Base-by-base conservation (phyloP, 1,140 invertebrate species). In the Bombus breviceps region DNA sequence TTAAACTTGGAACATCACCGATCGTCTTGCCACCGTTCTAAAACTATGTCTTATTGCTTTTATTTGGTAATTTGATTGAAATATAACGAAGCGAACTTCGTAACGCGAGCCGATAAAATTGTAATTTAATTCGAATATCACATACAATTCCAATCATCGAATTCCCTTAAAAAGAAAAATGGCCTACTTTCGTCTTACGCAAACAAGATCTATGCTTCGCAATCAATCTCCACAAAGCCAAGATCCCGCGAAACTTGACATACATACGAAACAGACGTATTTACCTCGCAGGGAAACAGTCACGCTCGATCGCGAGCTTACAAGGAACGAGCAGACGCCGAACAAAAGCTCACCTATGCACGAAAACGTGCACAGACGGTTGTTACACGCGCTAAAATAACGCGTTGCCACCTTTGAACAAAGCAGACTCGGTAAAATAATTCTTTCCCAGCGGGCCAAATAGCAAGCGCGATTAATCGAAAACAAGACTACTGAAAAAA, bases 371-470 rank as follows among this genome's bases (percentile, higher is more conserved):
- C 39, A 28, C 71, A 22, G 47, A 53, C 47, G 47, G 47, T 53
- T 53, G 39, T n/a, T 28, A 28, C 57, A 28, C 25, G 57, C 41
- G 41, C 3, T 12, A 37, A 25, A 57, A 53, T 75, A 39, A 57
- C 47, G 12, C 25, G 25, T 32, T 37, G 5, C 28, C 32, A 37
- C 47, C 10, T 41, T 13, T 47, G 22, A 53, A 78, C 64, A 88
- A 78, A 47, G 74, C 76, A 83, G 22, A 28, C 10, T 22, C 22
- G 64, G 34, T 66, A 53, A 25, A 53, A 41, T 53, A 69, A 80
- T 80, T 53, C 32, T 80, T 69, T 69, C 8, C n/a, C 28, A 34
- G 3, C 25, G 43, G 32, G 59, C 4, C 28, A 41, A 37, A 80
- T 34, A 69, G 43, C 78, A 28, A 34, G 13, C 41, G 15, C 66